phyloP scores from a whole-genome alignment of 2,113 vertebrate species.

The Psittacus erithacus region DNA sequence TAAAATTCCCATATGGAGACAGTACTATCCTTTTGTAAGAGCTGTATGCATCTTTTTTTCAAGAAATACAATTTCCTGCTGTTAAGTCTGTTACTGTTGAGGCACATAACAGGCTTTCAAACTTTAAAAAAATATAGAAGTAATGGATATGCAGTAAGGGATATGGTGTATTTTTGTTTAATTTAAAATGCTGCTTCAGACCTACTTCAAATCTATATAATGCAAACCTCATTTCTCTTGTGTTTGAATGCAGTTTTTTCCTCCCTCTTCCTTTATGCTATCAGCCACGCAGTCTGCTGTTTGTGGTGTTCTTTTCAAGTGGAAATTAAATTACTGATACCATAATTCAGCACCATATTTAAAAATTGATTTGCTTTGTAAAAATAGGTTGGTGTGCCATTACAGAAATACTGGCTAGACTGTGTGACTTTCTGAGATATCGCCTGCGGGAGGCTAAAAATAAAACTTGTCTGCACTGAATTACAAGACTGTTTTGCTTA shows the following conservation, averaged over 20 bases:
- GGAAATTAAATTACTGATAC: not conserved
- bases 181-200: not conserved
- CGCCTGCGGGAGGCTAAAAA: not conserved
- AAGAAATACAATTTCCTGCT: not conserved
- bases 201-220: not conserved
- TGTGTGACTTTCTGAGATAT: not conserved
- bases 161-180: not conserved
- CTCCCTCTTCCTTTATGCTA: not conserved
- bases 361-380: constrained; percentile 29
- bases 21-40: not conserved
- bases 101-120: not conserved
- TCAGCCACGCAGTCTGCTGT: not conserved
- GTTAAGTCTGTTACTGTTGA: not conserved
- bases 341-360: not conserved
- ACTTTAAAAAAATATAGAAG: not conserved
- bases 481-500: not conserved
- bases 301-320: not conserved
- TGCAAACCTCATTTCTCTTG: not conserved
- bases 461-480: not conserved
- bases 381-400: not conserved
- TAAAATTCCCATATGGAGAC: not conserved
- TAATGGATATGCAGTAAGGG: not conserved
- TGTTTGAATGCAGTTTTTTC: not conserved
- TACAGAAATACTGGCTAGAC: not conserved
- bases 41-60: not conserved